A percentile compares a stretch with the other conserved stretches of the same genome.
These are phyloP conservation scores for Alouatta palliata DNA, from an alignment of 2,113 vertebrate genomes.

Conservation along the genomic window DNA sequence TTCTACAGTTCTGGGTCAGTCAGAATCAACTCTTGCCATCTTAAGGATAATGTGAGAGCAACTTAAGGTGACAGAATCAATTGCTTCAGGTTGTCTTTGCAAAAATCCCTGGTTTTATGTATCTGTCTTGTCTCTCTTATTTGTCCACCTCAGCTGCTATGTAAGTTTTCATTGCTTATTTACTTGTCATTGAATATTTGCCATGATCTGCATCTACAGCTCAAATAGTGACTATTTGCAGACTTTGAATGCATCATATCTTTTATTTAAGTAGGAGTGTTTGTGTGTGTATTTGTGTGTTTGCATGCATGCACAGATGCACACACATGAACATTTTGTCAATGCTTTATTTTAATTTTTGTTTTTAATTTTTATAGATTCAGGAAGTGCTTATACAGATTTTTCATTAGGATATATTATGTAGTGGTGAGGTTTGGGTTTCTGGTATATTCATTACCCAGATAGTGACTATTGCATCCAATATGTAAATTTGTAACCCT, in stretches of 20 bases:
- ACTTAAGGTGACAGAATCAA: not conserved
- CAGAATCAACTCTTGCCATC: not conserved
- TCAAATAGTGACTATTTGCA: not conserved
- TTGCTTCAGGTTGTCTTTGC: not conserved
- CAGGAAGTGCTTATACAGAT: too few species aligned
- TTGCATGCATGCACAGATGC: too few species aligned
- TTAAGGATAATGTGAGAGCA: not conserved
- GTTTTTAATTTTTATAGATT: too few species aligned
- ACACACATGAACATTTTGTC: not conserved
- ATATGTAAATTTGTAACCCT: too few species aligned
- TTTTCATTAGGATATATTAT: too few species aligned
- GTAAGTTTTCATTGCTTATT: not conserved
- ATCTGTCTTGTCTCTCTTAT: not conserved
- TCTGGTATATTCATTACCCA: too few species aligned
- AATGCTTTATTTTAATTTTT: not conserved
- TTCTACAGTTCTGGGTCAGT: not conserved
- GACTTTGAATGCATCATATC: not conserved
- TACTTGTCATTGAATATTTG: not conserved
- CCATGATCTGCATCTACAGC: not conserved
- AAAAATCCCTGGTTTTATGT: not conserved
- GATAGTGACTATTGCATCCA: too few species aligned
- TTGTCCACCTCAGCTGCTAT: not conserved
- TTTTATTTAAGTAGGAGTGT: not conserved
- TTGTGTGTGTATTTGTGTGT: not conserved
- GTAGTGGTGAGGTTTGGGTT: too few species aligned